These are phyloP conservation scores for Diceros bicornis DNA, from an alignment of 2,797 vertebrate genomes.

Conservation along the genomic window DNA sequence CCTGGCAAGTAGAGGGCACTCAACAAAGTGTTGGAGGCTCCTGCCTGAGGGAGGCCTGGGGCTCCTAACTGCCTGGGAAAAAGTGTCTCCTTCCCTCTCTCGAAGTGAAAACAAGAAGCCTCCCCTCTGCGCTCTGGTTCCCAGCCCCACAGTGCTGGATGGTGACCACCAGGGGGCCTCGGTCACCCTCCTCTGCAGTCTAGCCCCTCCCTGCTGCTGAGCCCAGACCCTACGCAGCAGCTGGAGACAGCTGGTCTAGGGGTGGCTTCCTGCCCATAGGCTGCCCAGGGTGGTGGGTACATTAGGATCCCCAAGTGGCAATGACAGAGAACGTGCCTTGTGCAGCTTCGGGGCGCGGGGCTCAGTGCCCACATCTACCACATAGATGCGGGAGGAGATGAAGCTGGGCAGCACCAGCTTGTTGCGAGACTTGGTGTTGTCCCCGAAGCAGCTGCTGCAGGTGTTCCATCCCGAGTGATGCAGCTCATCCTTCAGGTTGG, in stretches of 20 bases:
- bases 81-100: not conserved
- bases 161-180: not conserved
- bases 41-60: not conserved
- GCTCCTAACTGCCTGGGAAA: not conserved
- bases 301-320: not conserved
- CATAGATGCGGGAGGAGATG: constrained; percentile 95
- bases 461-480: constrained; percentile 97
- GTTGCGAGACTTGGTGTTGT: constrained; percentile 92
- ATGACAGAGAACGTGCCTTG: constrained; percentile 90
- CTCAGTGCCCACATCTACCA: constrained; percentile 93
- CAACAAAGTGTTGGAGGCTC: not conserved
- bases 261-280: not conserved
- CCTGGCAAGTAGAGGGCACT: not conserved
- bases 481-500: constrained; percentile 94
- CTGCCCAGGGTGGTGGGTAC: not conserved
- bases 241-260: not conserved
- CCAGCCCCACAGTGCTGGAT: not conserved
- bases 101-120: not conserved
- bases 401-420: constrained; percentile 94
- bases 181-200: not conserved
- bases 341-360: constrained; percentile 91
- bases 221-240: not conserved
- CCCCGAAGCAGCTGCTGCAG: constrained; percentile 96
- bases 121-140: not conserved
- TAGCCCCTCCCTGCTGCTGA: not conserved